Percentiles rank a stretch among this genome's conserved stretches.
phyloP scores from a whole-genome alignment of 1,140 invertebrate genomes.

The Saxidomus purpurata region DNA sequence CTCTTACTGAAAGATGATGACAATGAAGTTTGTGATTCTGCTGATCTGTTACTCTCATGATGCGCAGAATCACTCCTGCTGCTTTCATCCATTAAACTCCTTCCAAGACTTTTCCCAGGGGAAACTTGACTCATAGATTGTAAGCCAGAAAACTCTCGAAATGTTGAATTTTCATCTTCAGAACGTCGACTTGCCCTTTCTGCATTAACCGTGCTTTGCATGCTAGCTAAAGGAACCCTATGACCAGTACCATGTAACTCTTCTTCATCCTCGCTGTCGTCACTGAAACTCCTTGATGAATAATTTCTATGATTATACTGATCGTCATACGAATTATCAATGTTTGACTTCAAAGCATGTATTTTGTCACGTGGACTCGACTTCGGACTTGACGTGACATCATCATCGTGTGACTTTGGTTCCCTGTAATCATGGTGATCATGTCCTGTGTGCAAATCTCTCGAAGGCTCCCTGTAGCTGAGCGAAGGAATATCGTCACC shows the following conservation, averaged over 20 bases:
- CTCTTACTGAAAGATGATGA: neutral
- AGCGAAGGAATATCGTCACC: neutral
- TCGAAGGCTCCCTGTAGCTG: neutral
- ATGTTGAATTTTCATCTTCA: conserved; percentile 54
- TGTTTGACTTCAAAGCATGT: neutral
- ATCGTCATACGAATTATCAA: neutral
- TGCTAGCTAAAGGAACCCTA: neutral
- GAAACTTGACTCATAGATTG: neutral
- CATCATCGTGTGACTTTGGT: neutral
- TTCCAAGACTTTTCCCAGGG: neutral
- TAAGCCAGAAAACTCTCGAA: conserved; percentile 8
- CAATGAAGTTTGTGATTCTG: neutral
- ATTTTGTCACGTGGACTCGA: neutral
- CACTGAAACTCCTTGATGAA: neutral
- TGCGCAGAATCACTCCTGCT: conserved; percentile 10
- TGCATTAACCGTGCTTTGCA: neutral
- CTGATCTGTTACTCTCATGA: neutral
- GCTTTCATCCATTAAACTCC: neutral
- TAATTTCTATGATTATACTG: neutral
- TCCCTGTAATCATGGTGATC: neutral
- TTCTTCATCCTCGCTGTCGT: neutral
- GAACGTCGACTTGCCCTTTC: neutral
- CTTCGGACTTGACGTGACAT: neutral
- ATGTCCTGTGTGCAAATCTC: neutral
- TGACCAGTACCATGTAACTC: neutral